Conservation (phyloP, 2,113 vertebrate genomes). For the Carassius gibelio region DNA sequence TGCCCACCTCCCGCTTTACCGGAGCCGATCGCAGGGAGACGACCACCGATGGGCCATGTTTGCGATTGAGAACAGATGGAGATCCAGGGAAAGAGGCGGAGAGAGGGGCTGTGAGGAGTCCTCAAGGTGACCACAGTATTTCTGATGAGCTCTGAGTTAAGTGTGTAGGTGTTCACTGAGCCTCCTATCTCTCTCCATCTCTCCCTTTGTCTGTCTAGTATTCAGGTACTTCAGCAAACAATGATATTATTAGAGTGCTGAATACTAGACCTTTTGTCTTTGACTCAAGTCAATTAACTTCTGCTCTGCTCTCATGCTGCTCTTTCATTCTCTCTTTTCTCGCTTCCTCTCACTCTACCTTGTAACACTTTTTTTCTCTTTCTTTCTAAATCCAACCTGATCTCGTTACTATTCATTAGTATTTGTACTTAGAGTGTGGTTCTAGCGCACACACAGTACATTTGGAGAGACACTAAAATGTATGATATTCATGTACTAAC, state of each 20-base stretch:
- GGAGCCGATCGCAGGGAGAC: not conserved
- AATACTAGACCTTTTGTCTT: constrained; percentile 20
- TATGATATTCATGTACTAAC: not conserved
- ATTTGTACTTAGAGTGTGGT: not conserved
- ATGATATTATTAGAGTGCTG: not conserved
- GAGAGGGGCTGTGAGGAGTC: not conserved
- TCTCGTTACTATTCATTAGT: not conserved
- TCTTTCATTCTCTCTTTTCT: constrained; percentile 5
- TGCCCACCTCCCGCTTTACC: constrained; percentile 1
- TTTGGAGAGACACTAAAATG: not conserved
- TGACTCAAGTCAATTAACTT: constrained; percentile 42
- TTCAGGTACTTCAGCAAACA: constrained; percentile 22
- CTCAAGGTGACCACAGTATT: constrained; percentile 22
- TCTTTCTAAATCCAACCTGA: constrained; percentile 6
- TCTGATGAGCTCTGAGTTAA: constrained; percentile 22
- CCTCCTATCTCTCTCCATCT: not conserved
- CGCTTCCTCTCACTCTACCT: not conserved
- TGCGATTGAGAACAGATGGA: not conserved
- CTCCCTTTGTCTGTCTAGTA: not conserved
- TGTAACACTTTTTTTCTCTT: constrained; percentile 2
- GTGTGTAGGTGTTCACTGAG: constrained; percentile 31
- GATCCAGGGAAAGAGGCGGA: not conserved
- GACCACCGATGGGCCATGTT: not conserved
- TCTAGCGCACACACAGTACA: not conserved
- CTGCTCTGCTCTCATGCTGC: not conserved